Conservation (phyloP, 1,140 invertebrate species). For the Drosophila funebris region DNA sequence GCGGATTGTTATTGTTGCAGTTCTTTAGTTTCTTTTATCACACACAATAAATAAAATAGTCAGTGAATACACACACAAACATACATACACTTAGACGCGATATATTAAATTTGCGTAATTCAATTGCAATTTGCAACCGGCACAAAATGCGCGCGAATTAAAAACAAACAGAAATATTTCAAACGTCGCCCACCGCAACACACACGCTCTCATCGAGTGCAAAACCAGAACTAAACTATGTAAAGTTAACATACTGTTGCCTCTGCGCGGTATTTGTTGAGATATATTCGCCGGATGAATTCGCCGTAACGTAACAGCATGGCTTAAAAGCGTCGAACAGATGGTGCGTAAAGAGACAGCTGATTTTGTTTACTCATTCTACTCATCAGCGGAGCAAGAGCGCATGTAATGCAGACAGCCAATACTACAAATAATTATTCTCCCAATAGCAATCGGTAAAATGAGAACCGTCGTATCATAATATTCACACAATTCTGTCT, state of each 20-base stretch:
- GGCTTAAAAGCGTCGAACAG: constrained; percentile 3
- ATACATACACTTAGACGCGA: neutral
- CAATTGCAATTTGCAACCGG: constrained; percentile 42
- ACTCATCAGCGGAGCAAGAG: too few relatives aligned
- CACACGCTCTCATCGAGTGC: neutral
- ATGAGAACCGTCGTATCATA: too few relatives aligned
- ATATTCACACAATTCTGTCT: too few relatives aligned
- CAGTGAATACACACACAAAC: constrained; percentile 7
- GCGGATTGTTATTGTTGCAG: neutral
- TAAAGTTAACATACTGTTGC: constrained; percentile 14
- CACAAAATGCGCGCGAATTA: constrained; percentile 49
- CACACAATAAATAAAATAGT: constrained; percentile 6
- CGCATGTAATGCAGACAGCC: too few relatives aligned
- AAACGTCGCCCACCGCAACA: neutral
- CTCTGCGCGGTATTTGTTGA: too few relatives aligned
- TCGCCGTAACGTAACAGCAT: constrained; percentile 5
- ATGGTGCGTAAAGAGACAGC: too few relatives aligned
- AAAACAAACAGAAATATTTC: constrained; percentile 13
- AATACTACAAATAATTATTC: too few relatives aligned
- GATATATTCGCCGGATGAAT: neutral
- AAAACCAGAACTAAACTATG: constrained; percentile 1
- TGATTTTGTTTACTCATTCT: too few relatives aligned
- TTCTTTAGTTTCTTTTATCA: constrained; percentile 2
- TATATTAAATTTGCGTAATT: constrained; percentile 27
- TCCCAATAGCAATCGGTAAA: too few relatives aligned